Conservation (phyloP, 2,797 vertebrate species). For the Bradypus variegatus region DNA sequence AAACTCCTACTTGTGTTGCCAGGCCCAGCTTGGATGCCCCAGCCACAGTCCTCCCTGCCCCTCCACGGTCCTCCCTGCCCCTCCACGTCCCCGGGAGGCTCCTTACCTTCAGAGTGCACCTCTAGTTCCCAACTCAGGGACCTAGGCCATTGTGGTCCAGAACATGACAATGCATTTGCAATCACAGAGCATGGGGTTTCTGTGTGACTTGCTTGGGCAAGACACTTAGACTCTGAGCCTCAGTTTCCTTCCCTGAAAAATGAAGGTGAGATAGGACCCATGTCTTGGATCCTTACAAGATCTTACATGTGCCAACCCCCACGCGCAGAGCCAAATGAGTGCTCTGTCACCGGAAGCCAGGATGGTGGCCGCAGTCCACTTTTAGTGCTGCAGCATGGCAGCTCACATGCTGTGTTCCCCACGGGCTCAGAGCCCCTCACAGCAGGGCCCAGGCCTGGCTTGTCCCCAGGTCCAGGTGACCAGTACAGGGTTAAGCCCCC, state of each 20-base stretch:
- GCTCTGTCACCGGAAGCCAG: not conserved
- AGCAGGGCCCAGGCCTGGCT: not conserved
- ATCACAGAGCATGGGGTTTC: not conserved
- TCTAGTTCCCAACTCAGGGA: not conserved
- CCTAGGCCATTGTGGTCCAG: not conserved
- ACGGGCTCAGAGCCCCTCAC: not conserved
- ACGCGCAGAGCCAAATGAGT: not conserved
- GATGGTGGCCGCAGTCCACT: not conserved
- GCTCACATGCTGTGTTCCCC: no score
- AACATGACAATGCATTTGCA: not conserved
- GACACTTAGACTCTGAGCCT: not conserved
- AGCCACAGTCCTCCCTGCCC: not conserved
- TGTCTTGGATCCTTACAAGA: no score
- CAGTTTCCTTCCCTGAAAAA: not conserved
- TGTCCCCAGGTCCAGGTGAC: not conserved
- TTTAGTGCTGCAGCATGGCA: not conserved
- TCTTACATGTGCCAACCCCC: no score
- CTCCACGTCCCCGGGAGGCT: fast-evolving
- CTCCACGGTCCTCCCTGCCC: not conserved
- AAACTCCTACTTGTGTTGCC: not conserved
- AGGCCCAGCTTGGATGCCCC: not conserved
- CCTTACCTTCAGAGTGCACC: not conserved
- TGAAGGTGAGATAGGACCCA: not conserved
- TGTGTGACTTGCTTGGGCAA: not conserved
- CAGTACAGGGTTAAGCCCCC: no score